These are phyloP conservation scores for Orthosia cruda DNA, from an alignment of 2,888 invertebrate species.

Conservation along the genomic window DNA sequence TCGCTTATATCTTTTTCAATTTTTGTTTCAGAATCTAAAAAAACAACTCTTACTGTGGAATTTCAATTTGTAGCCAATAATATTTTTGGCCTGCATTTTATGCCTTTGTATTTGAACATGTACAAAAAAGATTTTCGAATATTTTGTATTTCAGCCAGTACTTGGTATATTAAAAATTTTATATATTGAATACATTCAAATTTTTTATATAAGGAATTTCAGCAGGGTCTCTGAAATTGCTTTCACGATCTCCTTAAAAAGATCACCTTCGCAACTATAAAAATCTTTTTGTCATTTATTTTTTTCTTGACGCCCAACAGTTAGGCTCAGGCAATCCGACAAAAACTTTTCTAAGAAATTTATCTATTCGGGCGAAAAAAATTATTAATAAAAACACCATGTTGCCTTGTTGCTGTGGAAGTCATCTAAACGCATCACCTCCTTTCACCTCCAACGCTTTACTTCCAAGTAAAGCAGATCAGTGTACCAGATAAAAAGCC, in stretches of 20 bases:
- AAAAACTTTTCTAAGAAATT: too few species aligned
- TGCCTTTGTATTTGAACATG: not conserved
- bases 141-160: not conserved
- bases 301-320: too few species aligned
- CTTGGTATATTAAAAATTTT: not conserved
- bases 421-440: not conserved
- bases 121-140: constrained; percentile 1
- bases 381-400: too few species aligned
- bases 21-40: not conserved
- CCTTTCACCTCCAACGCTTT: not conserved
- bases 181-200: not conserved
- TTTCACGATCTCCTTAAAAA: not conserved
- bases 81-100: not conserved
- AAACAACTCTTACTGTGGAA: not conserved
- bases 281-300: too few species aligned
- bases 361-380: too few species aligned
- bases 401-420: not conserved
- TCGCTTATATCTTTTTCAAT: constrained; percentile 3
- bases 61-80: constrained; percentile 3
- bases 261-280: not conserved
- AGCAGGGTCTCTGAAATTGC: not conserved
- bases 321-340: too few species aligned
- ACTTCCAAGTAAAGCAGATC: not conserved
- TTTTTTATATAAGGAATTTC: not conserved
- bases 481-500: constrained; percentile 6